Evolutionary conservation across 2,888 invertebrate species (phyloP).

Genomic region (Eurois occulta): DNA sequence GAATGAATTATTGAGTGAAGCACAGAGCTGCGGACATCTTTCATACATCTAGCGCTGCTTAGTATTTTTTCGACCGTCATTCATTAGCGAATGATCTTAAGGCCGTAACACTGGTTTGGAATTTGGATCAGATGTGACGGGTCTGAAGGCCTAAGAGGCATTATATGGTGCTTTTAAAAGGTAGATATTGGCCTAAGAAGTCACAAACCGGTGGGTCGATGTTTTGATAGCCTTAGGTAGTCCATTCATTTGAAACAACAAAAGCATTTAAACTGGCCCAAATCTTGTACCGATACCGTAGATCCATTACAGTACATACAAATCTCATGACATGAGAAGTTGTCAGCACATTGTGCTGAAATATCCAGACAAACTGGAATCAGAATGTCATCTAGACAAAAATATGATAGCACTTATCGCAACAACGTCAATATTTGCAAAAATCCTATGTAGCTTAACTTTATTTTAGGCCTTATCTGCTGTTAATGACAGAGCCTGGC

Average conservation of each 20-base stretch:
- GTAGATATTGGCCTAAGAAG: background rate
- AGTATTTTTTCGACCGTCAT: background rate
- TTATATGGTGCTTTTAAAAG: background rate
- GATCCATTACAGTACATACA: background rate
- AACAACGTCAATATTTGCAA: background rate
- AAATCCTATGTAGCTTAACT: background rate
- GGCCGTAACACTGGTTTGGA: background rate
- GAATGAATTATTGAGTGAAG: background rate
- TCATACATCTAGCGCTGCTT: background rate
- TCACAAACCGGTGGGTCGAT: background rate
- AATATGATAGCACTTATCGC: conserved; percentile 12
- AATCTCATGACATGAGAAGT: background rate
- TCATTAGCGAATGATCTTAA: background rate
- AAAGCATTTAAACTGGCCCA: background rate
- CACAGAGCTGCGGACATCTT: background rate
- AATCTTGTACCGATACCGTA: background rate
- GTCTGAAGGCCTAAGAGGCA: background rate
- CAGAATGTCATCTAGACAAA: background rate
- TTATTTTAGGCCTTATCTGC: background rate
- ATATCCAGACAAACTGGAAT: background rate
- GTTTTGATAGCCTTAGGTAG: background rate
- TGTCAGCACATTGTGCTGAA: background rate
- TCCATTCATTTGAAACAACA: background rate
- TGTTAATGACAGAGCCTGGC: background rate
- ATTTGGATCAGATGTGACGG: background rate